Percentiles rank a stretch among this genome's conserved stretches.
Evolutionary conservation across 1,140 invertebrate species (phyloP).

Genomic region (Bombyx mandarina): DNA sequence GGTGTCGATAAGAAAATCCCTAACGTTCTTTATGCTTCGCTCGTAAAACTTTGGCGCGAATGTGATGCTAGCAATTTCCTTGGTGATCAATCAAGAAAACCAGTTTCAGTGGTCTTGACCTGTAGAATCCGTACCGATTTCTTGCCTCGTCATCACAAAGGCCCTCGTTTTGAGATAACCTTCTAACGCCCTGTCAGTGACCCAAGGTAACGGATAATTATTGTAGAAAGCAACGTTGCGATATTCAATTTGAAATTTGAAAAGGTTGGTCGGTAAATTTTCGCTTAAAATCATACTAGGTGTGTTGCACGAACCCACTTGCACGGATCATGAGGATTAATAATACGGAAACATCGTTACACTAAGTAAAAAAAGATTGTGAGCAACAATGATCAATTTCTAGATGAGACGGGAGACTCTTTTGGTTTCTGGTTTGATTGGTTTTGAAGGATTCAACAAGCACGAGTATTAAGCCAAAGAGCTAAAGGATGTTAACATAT

Average conservation of each 20-base stretch:
- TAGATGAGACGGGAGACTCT: no score
- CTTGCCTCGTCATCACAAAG: constrained; percentile 9
- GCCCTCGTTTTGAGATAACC: not conserved
- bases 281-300: no score
- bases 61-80: constrained; percentile 32
- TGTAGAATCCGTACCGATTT: constrained; percentile 16
- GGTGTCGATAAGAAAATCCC: constrained; percentile 45
- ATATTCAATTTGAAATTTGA: not conserved
- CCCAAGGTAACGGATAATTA: constrained; percentile 2
- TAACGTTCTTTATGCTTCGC: constrained; percentile 12
- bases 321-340: no score
- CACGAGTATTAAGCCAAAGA: no score
- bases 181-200: constrained; percentile 6
- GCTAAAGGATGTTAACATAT: no score
- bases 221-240: not conserved
- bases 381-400: no score
- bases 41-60: constrained; percentile 25
- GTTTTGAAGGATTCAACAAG: no score
- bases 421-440: no score
- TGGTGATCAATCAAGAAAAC: constrained; percentile 34
- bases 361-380: no score
- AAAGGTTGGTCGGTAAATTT: no score
- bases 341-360: no score
- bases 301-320: no score
- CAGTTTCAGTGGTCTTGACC: constrained; percentile 27